Evolutionary conservation across 2,797 vertebrate species (phyloP).

Genomic region (Podarcis siculus): DNA sequence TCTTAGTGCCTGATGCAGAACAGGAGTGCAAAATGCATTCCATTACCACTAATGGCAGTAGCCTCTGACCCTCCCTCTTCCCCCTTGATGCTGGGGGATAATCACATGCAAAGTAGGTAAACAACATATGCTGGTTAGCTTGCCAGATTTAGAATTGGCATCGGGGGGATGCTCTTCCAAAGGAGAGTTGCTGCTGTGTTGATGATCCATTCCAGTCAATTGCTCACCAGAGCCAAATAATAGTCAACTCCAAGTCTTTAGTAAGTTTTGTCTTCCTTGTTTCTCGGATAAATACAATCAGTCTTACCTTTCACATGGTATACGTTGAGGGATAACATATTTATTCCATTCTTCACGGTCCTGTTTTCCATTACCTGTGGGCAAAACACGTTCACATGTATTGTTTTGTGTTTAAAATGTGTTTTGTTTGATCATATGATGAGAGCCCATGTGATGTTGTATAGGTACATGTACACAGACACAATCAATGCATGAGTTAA

Average conservation of each 20-base stretch:
- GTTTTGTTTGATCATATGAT: no score
- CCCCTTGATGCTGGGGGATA: conserved; percentile 32
- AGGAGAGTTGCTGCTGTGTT: not conserved
- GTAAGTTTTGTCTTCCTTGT: not conserved
- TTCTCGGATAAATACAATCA: not conserved
- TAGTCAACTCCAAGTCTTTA: not conserved
- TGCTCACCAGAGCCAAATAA: not conserved
- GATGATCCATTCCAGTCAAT: not conserved
- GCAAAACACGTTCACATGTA: no score
- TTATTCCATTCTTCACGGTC: no score
- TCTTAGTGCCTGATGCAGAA: conserved; percentile 45
- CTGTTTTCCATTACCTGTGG: no score
- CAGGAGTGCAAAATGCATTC: conserved; percentile 48
- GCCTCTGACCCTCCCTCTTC: conserved; percentile 28
- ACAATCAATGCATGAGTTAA: no score
- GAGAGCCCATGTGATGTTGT: no score
- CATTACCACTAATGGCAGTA: conserved; percentile 30
- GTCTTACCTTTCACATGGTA: not conserved
- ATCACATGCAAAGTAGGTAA: conserved; percentile 36
- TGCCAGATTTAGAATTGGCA: conserved; percentile 13
- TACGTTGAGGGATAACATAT: no score
- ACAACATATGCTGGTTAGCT: conserved; percentile 29
- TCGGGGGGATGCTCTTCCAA: not conserved
- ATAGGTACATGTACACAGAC: no score
- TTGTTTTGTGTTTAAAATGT: no score